phyloP scores from a whole-genome alignment of 2,888 invertebrate genomes.

The Chironomus tentans region DNA sequence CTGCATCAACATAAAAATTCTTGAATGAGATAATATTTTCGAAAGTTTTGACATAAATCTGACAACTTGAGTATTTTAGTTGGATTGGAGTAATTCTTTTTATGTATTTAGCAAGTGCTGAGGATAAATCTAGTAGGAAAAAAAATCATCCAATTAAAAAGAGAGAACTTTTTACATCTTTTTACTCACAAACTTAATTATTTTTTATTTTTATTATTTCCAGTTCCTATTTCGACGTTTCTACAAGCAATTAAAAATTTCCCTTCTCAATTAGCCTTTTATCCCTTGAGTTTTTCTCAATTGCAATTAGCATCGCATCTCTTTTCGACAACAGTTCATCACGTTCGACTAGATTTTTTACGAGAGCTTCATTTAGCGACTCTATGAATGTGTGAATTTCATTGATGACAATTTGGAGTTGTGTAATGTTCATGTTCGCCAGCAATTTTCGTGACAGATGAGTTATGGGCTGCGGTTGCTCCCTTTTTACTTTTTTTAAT shows the following conservation, averaged over 20 bases:
- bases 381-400: slow-evolving; percentile 3
- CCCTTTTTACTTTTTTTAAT: slow-evolving; percentile 16
- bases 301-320: slow-evolving; percentile 2
- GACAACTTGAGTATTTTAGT: too few relatives aligned
- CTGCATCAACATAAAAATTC: too few relatives aligned
- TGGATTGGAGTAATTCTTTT: too few relatives aligned
- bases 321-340: slow-evolving; percentile 18
- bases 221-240: background rate
- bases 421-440: slow-evolving; percentile 13
- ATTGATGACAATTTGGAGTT: slow-evolving; percentile 17
- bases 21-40: too few relatives aligned
- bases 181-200: too few relatives aligned
- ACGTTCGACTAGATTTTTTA: slow-evolving; percentile 17
- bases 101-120: too few relatives aligned
- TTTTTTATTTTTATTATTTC: too few relatives aligned
- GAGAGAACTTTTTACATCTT: too few relatives aligned
- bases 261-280: background rate
- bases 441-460: background rate
- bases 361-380: slow-evolving; percentile 4
- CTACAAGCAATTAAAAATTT: background rate
- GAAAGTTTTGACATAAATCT: too few relatives aligned
- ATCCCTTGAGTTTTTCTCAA: background rate
- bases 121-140: background rate
- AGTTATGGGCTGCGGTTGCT: background rate
- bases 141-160: background rate